Base-by-base conservation (phyloP, 2,113 vertebrate species). In the Irena cyanogastra region DNA sequence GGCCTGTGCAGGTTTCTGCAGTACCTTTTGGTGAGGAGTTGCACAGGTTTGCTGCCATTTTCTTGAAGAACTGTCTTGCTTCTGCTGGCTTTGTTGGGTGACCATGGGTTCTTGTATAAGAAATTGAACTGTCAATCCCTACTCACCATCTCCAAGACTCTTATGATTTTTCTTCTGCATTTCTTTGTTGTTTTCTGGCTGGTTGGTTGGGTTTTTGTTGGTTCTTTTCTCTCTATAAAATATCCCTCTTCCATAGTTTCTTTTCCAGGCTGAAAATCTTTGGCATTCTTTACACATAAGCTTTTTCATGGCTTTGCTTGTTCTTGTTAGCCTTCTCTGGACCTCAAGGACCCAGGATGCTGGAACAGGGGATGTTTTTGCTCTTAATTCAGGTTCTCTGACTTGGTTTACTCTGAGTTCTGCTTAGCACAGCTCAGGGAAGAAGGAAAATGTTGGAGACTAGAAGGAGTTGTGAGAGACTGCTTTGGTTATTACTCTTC, bases 211-310 rank as follows among this genome's bases (percentile, higher is more conserved):
- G 17, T 0, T 53, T 50, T 41, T 17, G 10, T 39, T 78, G 30
- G 18, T 13, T 45, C 23, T 60, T 17, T 23, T 77, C 13, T 69
- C 19, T 70, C 11, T 56, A 3, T 53, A 23, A 44, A 89, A 65
- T 47, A 49, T 3, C 3, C 7, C 2, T 37, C 17, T 78, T 94
- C 11, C 15, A 42, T 45, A 0, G 9, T 74, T 78, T 77, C 9
- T 27, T 75, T 57, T 88, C 37, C 26, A 66, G 41, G 17, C 14
- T 41, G 27, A 60, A 56, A 45, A 37, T 24, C 11, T 75, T 78
- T 0, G 0, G 8, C 9, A 31, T 70, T 91, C 56, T 28, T 60
- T 56, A 42, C 1, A 0, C 26, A 5, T 66, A 26, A 66, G 19
- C 28, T 74, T 6, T 45, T 85, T n/a, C 5, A 18, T 64, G 54